phyloP scores from a whole-genome alignment of 2,113 vertebrate species.

The Hyaena hyaena region DNA sequence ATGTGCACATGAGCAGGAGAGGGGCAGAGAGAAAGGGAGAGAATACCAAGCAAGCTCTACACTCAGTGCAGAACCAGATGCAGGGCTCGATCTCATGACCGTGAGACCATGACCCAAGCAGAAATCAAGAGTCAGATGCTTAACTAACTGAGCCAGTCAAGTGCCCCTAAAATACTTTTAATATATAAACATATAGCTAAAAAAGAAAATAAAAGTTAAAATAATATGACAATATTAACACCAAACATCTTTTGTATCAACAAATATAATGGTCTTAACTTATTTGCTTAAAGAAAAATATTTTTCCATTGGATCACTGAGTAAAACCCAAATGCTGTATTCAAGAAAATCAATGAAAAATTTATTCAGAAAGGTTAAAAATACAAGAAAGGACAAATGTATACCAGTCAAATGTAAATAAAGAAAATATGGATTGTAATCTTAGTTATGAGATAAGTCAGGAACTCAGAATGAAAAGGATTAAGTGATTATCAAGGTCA shows the following conservation, averaged over 20 bases:
- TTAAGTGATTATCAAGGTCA: not conserved
- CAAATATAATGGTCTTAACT: slow-evolving; percentile 31
- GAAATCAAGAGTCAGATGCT: too few species aligned
- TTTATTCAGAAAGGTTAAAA: slow-evolving; percentile 24
- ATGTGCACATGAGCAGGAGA: too few species aligned
- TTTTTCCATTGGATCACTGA: slow-evolving; percentile 22
- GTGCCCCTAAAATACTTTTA: not conserved
- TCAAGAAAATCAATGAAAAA: slow-evolving; percentile 26
- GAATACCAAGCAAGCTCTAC: too few species aligned
- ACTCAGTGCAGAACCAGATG: too few species aligned
- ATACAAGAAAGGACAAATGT: slow-evolving; percentile 43
- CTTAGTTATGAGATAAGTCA: slow-evolving; percentile 15
- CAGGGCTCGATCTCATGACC: too few species aligned
- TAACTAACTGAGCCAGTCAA: too few species aligned
- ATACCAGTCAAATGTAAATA: slow-evolving; percentile 8
- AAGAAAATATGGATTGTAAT: slow-evolving; percentile 24
- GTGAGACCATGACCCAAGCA: too few species aligned
- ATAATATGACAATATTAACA: slow-evolving; percentile 37
- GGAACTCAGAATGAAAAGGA: slow-evolving; percentile 26
- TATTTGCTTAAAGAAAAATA: slow-evolving; percentile 35
- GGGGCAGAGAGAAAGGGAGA: too few species aligned
- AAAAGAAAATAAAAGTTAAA: slow-evolving; percentile 21
- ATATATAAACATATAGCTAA: slow-evolving; percentile 21
- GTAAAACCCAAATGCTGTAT: slow-evolving; percentile 39
- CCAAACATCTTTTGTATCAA: slow-evolving; percentile 26